These are phyloP conservation scores for Linnaemya tessellans DNA, from an alignment of 2,888 invertebrate species.

Conservation along the genomic window DNA sequence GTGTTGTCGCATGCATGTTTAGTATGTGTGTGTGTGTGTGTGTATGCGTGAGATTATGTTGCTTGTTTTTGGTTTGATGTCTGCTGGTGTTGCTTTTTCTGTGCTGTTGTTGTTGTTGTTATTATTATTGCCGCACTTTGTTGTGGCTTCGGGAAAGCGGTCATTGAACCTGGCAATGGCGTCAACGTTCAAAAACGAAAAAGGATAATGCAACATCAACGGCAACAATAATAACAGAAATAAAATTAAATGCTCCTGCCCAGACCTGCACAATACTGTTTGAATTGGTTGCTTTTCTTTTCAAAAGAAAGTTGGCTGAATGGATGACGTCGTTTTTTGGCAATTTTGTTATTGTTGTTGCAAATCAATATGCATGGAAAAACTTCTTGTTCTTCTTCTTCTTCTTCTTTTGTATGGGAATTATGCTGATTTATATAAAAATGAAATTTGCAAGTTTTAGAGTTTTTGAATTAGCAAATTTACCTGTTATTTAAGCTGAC, in stretches of 20 bases:
- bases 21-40: conserved; percentile 69
- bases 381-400: too few relatives aligned
- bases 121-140: conserved; percentile 73
- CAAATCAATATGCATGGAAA: conserved; percentile 47
- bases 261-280: conserved; percentile 72
- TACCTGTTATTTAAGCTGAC: conserved; percentile 42
- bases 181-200: conserved; percentile 61
- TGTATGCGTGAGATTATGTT: conserved; percentile 61
- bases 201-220: conserved; percentile 60
- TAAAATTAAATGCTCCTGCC: conserved; percentile 49
- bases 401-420: not conserved
- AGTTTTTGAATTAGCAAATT: not conserved
- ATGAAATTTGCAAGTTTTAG: not conserved
- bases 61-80: conserved; percentile 73
- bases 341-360: conserved; percentile 25
- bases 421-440: not conserved
- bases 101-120: conserved; percentile 63
- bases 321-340: conserved; percentile 60
- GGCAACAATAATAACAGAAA: conserved; percentile 46
- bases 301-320: conserved; percentile 51
- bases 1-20: conserved; percentile 70
- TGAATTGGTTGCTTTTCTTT: conserved; percentile 55
- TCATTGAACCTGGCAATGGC: conserved; percentile 77
- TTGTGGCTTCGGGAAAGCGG: conserved; percentile 74
- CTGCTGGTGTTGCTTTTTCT: conserved; percentile 60